Evolutionary conservation across 2,888 invertebrate species (phyloP).

Genomic region (Hirudinaria manillensis): DNA sequence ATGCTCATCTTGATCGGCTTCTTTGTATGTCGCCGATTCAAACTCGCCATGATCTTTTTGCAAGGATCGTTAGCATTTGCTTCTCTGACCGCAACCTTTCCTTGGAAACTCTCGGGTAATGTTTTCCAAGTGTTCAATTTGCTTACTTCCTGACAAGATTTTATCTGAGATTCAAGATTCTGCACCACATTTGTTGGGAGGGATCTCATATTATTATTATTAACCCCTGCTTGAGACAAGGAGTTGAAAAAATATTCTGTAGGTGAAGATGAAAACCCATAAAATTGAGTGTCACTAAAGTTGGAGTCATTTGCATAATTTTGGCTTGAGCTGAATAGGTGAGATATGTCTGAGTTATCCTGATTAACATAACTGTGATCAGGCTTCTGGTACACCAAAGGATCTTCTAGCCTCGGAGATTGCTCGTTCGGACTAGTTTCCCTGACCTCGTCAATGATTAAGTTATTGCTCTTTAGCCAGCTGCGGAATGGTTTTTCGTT

Average conservation of each 20-base stretch:
- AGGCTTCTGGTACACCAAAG: not conserved
- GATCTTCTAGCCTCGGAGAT: not conserved
- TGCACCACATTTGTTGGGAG: not conserved
- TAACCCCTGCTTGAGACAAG: not conserved
- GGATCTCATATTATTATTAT: not conserved
- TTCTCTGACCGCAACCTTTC: not conserved
- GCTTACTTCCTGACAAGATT: too few relatives aligned
- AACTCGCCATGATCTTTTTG: slow-evolving; percentile 9
- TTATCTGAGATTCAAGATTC: too few relatives aligned
- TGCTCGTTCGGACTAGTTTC: not conserved
- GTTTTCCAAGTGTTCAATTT: not conserved
- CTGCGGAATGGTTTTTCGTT: slow-evolving; percentile 16
- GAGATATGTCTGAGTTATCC: not conserved
- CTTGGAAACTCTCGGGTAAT: not conserved
- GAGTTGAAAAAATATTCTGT: not conserved
- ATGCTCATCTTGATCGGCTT: slow-evolving; percentile 13
- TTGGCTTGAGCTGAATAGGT: not conserved
- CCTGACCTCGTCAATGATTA: not conserved
- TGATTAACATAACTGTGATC: not conserved
- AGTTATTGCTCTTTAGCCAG: slow-evolving; percentile 25
- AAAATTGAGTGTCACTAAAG: not conserved
- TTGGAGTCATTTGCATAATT: not conserved
- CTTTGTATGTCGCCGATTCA: not conserved
- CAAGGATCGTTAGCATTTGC: not conserved
- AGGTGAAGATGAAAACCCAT: not conserved